phyloP scores from a whole-genome alignment of 1,140 invertebrate species.

The Camponotus vicinus region DNA sequence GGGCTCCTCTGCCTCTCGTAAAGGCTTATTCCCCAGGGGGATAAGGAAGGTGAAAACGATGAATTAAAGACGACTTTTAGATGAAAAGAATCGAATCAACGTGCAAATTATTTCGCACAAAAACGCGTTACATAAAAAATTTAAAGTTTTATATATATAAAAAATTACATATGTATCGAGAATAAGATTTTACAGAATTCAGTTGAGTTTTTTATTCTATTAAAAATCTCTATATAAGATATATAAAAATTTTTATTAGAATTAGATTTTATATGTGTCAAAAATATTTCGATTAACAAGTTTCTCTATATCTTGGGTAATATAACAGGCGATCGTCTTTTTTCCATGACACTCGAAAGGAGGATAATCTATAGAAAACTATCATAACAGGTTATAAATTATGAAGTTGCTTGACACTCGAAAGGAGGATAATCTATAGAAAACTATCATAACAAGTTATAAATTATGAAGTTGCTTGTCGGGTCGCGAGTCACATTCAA shows the following conservation, averaged over 20 bases:
- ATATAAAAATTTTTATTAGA: too few relatives aligned
- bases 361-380: conserved; percentile 2
- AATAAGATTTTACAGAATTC: background rate
- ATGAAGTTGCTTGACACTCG: conserved; percentile 31
- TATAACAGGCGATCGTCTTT: conserved; percentile 15
- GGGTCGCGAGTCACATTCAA: background rate
- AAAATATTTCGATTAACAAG: background rate
- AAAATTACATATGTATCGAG: background rate
- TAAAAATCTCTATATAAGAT: too few relatives aligned
- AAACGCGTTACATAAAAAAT: background rate
- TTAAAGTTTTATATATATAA: too few relatives aligned
- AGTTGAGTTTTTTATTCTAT: too few relatives aligned
- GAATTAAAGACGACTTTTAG: background rate
- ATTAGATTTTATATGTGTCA: background rate
- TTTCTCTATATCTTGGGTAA: background rate
- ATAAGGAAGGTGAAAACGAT: background rate
- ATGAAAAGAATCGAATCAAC: background rate
- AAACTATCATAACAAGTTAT: conserved; percentile 28
- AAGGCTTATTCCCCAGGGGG: background rate
- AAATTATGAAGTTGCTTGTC: conserved; percentile 41
- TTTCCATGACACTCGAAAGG: background rate
- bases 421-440: background rate
- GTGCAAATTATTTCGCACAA: background rate
- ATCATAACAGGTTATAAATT: conserved; percentile 36
- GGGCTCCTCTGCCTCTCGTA: background rate